Percentiles rank a stretch among this genome's conserved stretches.
phyloP scores from a whole-genome alignment of 2,113 vertebrate species.

The Mungos mungo region DNA sequence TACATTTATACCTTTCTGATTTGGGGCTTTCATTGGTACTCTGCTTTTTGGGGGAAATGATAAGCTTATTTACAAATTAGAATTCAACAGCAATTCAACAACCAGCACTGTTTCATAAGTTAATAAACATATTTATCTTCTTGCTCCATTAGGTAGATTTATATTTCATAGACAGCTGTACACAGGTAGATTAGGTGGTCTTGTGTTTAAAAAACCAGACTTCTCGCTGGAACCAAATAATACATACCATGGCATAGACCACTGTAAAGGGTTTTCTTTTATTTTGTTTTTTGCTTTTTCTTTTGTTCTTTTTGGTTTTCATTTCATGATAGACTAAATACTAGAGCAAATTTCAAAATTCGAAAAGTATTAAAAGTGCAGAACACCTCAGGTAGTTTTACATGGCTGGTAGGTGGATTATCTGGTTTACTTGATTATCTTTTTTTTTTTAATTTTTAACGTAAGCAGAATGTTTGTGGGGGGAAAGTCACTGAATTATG shows the following conservation, averaged over 20 bases:
- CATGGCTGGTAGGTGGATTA: not conserved
- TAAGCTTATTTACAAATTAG: conserved; percentile 1
- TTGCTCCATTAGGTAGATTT: not conserved
- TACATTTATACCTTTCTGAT: not conserved
- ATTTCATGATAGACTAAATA: not conserved
- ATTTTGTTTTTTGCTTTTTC: not conserved
- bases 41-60: not conserved
- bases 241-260: not conserved
- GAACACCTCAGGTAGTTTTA: not conserved
- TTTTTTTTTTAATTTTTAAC: not conserved
- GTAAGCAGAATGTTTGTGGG: not conserved
- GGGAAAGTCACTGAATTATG: not conserved
- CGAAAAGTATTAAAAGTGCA: not conserved
- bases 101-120: not conserved
- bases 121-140: not conserved
- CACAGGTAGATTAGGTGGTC: not conserved
- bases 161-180: not conserved
- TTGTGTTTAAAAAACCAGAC: conserved; percentile 17
- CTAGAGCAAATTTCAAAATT: not conserved
- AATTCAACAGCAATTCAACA: not conserved
- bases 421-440: not conserved
- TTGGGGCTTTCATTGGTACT: not conserved
- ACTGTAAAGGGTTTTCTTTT: not conserved
- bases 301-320: not conserved
- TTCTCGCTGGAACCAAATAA: not conserved